Base-by-base conservation (phyloP, 2,888 invertebrate genomes). In the Lithophane leautieri region DNA sequence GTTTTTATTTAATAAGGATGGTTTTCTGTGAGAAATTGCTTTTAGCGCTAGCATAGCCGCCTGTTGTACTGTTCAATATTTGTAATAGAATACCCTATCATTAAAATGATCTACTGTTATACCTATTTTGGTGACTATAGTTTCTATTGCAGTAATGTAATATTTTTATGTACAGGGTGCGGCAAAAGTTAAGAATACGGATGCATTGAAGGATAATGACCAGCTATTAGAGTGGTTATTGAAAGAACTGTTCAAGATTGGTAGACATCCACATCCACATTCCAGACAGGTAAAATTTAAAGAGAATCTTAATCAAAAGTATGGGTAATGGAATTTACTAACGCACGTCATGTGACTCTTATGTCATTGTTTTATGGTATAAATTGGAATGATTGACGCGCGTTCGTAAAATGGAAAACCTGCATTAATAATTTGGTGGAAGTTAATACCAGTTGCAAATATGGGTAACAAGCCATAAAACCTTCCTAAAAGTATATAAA, bases 221-320 rank as follows among this genome's bases (percentile, higher is more conserved):
- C 94, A 94, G 62, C 92, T 97, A 14, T 95, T 99, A 61, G 97
- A 97, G 71, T 98, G 97, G 97, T 96, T 99, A 72, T 90, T 99
- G 9, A 97, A 97, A 52, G 97, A 98, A 87, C 92, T 99, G 70
- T 97, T 99, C 78, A 97, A 97, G 87, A 97, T 98, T 81, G 97
- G 97, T 0, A 94, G 93, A 85, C 97, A 97, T 81, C 97, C 98
- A 0, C 98, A 99, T 94, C 99, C 99, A 0, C 98, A 98, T 94
- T 97, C 98, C 0, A 97, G 98, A 96, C 99, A 97, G 97, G 98
- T 97, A 76, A n/a, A 6, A 34, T 4, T 4, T 34, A 34, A 6
- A 34, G 34, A 34, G 34, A 34, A 34, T 34, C 34, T 34, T 34
- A 34, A 34, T 6, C 4, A 4, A 34, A 34, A 34, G 34, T 34